A percentile compares a stretch with the other conserved stretches of the same genome.
These are phyloP conservation scores for Gymnothorax javanicus DNA, from an alignment of 2,797 vertebrate genomes.

Conservation along the genomic window DNA sequence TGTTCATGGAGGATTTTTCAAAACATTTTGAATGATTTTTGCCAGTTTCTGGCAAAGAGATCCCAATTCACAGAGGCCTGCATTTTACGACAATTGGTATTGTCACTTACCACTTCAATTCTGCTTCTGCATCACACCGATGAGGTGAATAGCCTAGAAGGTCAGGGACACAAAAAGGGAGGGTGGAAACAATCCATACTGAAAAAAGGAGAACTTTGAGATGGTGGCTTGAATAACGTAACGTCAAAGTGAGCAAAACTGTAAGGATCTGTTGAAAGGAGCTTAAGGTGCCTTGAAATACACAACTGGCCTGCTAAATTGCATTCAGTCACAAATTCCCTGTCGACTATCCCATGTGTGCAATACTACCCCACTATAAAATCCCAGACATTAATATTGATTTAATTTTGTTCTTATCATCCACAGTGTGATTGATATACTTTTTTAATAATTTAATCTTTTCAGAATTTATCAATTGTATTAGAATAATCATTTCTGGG, in stretches of 20 bases:
- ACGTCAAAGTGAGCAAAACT: not conserved
- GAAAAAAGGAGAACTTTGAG: not conserved
- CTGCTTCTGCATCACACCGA: not conserved
- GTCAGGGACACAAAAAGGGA: not conserved
- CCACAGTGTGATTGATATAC: slow-evolving; percentile 47
- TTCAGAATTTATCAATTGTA: slow-evolving; percentile 28
- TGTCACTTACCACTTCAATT: not conserved
- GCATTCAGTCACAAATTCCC: not conserved
- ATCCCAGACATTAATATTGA: slow-evolving; percentile 34
- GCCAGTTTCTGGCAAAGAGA: not conserved
- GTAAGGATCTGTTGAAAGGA: not conserved
- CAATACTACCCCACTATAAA: not conserved
- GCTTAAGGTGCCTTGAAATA: not conserved
- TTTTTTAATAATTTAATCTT: slow-evolving; percentile 36
- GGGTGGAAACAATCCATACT: not conserved
- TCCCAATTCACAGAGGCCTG: not conserved
- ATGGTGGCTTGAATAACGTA: not conserved
- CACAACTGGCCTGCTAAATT: not conserved
- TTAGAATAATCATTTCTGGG: slow-evolving; percentile 60
- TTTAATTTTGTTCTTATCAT: slow-evolving; percentile 34
- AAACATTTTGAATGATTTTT: not conserved
- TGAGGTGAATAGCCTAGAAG: not conserved
- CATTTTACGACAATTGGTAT: not conserved
- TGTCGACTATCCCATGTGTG: not conserved
- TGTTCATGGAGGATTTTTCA: not conserved